phyloP scores from a whole-genome alignment of 2,888 invertebrate genomes.

The Limnephilus auricula region DNA sequence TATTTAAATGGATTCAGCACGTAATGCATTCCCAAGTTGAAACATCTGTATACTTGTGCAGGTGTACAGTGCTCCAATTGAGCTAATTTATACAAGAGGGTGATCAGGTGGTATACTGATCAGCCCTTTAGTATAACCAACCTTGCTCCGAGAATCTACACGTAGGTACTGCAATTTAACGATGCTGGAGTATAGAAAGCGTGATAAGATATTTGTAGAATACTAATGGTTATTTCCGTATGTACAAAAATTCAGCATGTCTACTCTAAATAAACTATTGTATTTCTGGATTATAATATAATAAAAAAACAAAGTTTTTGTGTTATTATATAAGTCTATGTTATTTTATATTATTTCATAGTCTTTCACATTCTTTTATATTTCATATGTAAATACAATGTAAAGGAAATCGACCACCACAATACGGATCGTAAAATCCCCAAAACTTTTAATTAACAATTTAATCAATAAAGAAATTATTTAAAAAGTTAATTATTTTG shows the following conservation, averaged over 20 bases:
- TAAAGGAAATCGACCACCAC: no score
- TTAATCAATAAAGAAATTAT: no score
- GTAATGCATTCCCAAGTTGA: neutral
- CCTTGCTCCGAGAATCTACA: neutral
- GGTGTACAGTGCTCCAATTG: neutral
- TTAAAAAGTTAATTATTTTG: no score
- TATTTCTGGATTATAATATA: no score
- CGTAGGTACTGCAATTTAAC: neutral
- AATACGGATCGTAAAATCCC: no score
- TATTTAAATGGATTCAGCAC: neutral
- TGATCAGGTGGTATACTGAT: constrained; percentile 2
- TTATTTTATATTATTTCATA: no score
- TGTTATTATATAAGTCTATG: no score
- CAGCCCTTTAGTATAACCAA: neutral
- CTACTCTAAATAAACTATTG: no score
- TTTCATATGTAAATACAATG: no score
- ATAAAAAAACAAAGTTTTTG: no score
- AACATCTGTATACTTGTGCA: neutral
- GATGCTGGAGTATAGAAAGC: neutral
- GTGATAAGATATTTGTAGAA: neutral
- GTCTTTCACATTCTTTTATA: no score
- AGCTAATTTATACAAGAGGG: neutral
- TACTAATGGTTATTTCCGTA: neutral
- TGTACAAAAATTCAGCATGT: neutral
- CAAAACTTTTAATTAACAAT: no score